Evolutionary conservation across 2,888 invertebrate species (phyloP).

Genomic region (Morpho helenor): DNA sequence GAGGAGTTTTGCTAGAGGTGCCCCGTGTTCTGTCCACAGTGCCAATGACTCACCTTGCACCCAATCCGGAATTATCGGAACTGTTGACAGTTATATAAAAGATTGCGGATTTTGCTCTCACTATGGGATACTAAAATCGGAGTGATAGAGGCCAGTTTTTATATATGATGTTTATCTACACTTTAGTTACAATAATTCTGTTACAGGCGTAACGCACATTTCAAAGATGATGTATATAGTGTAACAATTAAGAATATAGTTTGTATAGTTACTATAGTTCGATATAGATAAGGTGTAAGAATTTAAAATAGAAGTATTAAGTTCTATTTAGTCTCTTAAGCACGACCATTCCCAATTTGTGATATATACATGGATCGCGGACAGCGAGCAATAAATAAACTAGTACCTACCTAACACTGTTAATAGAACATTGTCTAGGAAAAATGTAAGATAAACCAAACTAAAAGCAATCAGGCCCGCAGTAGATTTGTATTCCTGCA

Average conservation of each 20-base stretch:
- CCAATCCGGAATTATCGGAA: constrained; percentile 69
- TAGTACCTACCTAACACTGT: constrained; percentile 90
- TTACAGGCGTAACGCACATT: too few species aligned
- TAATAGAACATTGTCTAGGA: constrained; percentile 91
- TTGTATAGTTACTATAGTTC: too few species aligned
- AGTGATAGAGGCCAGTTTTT: too few species aligned
- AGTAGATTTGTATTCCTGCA: constrained; percentile 25
- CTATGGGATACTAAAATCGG: too few species aligned
- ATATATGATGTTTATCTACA: too few species aligned
- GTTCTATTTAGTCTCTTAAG: background rate
- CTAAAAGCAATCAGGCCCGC: constrained; percentile 44
- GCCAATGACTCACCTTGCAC: constrained; percentile 42
- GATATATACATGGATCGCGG: background rate
- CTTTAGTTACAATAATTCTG: too few species aligned
- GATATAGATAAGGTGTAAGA: too few species aligned
- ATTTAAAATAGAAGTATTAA: too few species aligned
- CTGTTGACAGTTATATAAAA: constrained; percentile 32
- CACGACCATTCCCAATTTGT: background rate
- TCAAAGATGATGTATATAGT: too few species aligned
- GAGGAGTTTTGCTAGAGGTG: constrained; percentile 53
- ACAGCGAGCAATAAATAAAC: background rate
- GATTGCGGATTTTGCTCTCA: too few species aligned
- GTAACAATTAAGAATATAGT: too few species aligned
- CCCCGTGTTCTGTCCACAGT: constrained; percentile 48
- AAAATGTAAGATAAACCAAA: constrained; percentile 84